Conservation (phyloP, 2,888 invertebrate species). For the Pheosia tremula region DNA sequence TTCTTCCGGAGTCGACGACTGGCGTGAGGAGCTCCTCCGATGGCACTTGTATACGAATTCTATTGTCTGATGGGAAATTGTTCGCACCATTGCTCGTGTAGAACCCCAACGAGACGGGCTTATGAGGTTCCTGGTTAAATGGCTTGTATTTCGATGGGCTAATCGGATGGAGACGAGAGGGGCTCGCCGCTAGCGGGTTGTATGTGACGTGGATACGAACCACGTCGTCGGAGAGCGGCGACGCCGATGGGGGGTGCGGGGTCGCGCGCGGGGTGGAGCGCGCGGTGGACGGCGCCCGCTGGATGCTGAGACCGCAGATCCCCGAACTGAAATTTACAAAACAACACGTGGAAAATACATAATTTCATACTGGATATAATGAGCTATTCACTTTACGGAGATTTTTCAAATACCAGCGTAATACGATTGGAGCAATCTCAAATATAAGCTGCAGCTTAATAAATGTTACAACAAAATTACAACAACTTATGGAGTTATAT, state of each 20-base stretch:
- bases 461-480: too few species aligned
- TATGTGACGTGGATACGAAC: constrained; percentile 92
- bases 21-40: constrained; percentile 88
- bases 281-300: constrained; percentile 80
- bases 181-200: constrained; percentile 82
- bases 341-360: neutral
- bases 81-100: constrained; percentile 84
- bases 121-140: constrained; percentile 68
- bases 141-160: constrained; percentile 70
- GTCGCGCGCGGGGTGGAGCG: constrained; percentile 88
- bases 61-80: constrained; percentile 85
- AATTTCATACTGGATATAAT: too few species aligned
- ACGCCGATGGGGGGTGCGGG: constrained; percentile 86
- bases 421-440: too few species aligned
- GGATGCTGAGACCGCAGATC: constrained; percentile 79
- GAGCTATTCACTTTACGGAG: too few species aligned
- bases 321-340: constrained; percentile 69
- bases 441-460: too few species aligned
- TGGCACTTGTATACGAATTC: constrained; percentile 89
- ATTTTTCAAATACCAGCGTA: too few species aligned
- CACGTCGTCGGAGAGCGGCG: constrained; percentile 86
- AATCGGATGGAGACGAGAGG: constrained; percentile 78
- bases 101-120: constrained; percentile 71
- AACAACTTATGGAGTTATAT: too few species aligned
- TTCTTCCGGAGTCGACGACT: constrained; percentile 85